These are phyloP conservation scores for Apamea epomidion DNA, from an alignment of 2,888 invertebrate species.

Conservation along the genomic window DNA sequence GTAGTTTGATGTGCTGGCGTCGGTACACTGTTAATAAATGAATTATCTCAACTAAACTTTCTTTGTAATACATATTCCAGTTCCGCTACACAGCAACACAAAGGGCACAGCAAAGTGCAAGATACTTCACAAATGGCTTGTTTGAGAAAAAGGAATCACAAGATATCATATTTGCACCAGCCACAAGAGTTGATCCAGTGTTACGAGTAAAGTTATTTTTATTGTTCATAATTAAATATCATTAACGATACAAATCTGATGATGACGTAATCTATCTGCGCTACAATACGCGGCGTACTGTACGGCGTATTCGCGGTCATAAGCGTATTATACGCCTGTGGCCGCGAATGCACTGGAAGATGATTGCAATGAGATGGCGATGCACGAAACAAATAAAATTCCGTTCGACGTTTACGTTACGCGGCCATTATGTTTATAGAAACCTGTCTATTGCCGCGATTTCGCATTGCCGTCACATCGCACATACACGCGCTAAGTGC, in stretches of 20 bases:
- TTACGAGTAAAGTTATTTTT: constrained; percentile 90
- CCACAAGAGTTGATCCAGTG: constrained; percentile 92
- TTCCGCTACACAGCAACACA: constrained; percentile 95
- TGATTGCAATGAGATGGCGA: not conserved
- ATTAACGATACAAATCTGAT: not conserved
- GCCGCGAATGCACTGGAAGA: not conserved
- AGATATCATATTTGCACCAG: constrained; percentile 92
- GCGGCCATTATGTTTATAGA: not conserved
- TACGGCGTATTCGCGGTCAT: not conserved
- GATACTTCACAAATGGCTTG: constrained; percentile 93
- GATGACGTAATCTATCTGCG: not conserved
- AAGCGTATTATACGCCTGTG: not conserved
- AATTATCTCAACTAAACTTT: not conserved
- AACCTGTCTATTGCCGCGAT: not conserved
- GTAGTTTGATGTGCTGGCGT: too few species aligned
- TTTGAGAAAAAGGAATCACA: constrained; percentile 92
- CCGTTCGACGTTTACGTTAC: not conserved
- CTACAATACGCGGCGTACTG: not conserved
- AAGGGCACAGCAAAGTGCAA: constrained; percentile 94
- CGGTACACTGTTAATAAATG: not conserved
- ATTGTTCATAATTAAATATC: not conserved
- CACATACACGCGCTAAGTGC: not conserved
- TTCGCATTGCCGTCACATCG: not conserved
- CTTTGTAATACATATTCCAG: constrained; percentile 82
- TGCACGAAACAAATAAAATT: not conserved